Conservation (phyloP, 2,888 invertebrate species). For the Drosophila helvetica region DNA sequence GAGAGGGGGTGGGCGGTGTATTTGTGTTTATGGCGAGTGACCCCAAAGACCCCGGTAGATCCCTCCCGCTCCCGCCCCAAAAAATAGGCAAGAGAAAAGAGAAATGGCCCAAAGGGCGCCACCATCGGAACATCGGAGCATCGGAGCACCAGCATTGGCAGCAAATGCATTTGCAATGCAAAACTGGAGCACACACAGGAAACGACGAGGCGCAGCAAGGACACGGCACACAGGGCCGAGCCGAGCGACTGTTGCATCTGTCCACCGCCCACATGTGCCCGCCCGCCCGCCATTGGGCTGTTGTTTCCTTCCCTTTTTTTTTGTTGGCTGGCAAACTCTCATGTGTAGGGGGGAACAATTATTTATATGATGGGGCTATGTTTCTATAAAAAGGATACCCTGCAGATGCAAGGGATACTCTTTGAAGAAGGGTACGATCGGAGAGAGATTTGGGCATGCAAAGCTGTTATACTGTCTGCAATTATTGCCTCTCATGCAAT, state of each 20-base stretch:
- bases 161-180: conserved; percentile 62
- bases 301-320: not conserved
- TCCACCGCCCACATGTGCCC: conserved; percentile 4
- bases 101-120: conserved; percentile 35
- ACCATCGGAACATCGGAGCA: not conserved
- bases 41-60: conserved; percentile 27
- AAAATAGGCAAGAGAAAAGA: conserved; percentile 17
- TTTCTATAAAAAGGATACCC: conserved; percentile 26
- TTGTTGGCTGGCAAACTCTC: not conserved
- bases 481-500: no score
- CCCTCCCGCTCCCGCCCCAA: not conserved
- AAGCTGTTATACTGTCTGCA: no score
- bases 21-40: conserved; percentile 54
- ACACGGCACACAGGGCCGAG: conserved; percentile 13
- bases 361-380: conserved; percentile 25
- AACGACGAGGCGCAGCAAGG: conserved; percentile 59
- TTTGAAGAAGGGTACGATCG: no score
- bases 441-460: no score
- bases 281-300: conserved; percentile 5
- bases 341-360: conserved; percentile 16
- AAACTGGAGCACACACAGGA: conserved; percentile 63
- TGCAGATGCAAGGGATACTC: not conserved
- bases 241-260: conserved; percentile 48
- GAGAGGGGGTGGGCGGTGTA: conserved; percentile 6
- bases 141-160: conserved; percentile 1